Percentiles rank a stretch among this genome's conserved stretches.
Conservation (phyloP, 2,113 vertebrate species). For the Microcebus jonahi region DNA sequence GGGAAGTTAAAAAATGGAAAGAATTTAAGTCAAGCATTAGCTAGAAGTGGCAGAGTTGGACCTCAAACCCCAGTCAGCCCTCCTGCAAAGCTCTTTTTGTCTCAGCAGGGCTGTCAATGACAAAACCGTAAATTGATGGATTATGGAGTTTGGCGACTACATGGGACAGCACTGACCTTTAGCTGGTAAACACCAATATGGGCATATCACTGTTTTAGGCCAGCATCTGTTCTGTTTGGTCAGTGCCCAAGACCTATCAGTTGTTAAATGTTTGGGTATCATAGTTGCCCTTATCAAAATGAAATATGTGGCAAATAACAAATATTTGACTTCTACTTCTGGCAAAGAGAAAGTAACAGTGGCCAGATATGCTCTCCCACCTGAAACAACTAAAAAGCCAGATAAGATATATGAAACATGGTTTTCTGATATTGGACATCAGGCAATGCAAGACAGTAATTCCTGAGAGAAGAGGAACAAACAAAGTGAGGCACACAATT, state of each 20-base stretch:
- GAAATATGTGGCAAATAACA: constrained; percentile 49
- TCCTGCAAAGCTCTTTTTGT: neutral
- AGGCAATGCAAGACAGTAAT: neutral
- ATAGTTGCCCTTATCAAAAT: constrained; percentile 44
- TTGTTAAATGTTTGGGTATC: constrained; percentile 60
- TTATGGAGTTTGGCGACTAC: neutral
- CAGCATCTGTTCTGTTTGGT: constrained; percentile 48
- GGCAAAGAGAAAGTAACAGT: neutral
- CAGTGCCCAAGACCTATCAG: constrained; percentile 15
- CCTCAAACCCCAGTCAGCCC: neutral
- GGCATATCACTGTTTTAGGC: constrained; percentile 7
- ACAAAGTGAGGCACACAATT: neutral
- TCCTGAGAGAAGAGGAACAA: neutral
- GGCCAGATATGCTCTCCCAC: neutral
- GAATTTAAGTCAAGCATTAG: neutral
- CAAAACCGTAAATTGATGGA: neutral
- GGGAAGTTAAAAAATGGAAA: neutral
- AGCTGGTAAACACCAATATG: neutral
- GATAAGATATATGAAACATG: neutral
- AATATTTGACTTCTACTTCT: constrained; percentile 60
- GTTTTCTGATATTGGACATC: neutral
- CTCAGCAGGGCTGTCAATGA: neutral
- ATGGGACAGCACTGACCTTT: neutral
- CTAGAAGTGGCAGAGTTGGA: neutral
- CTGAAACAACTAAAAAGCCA: constrained; percentile 44